phyloP scores from a whole-genome alignment of 2,797 vertebrate species.

The Anguilla pacifica region DNA sequence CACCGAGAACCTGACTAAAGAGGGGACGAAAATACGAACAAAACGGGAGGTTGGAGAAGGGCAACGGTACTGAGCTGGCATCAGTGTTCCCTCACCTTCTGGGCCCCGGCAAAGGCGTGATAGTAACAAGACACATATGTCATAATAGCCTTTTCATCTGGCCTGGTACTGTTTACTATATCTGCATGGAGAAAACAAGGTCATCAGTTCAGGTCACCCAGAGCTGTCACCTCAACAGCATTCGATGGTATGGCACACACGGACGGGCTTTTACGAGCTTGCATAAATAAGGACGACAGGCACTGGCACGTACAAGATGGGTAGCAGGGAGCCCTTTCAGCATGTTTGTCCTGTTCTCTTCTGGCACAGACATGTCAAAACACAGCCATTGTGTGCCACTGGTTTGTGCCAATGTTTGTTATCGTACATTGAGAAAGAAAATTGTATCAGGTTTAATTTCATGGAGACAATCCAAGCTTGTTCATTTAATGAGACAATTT shows the following conservation, averaged over 20 bases:
- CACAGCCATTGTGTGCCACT: not conserved
- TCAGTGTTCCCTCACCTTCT: constrained; percentile 63
- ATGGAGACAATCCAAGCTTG: not conserved
- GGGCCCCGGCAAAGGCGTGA: constrained; percentile 65
- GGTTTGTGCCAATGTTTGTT: not conserved
- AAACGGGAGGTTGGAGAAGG: not conserved
- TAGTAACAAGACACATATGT: constrained; percentile 69
- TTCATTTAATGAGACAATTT: not conserved
- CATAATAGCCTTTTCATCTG: constrained; percentile 66
- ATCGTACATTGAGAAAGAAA: not conserved
- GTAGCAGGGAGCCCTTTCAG: not conserved
- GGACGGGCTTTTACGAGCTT: not conserved
- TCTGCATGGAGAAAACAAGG: constrained; percentile 66
- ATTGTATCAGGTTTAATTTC: not conserved
- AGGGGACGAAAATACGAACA: not conserved
- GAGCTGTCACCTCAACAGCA: constrained; percentile 2
- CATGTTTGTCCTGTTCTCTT: not conserved
- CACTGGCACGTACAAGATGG: not conserved
- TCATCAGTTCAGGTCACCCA: constrained; percentile 49
- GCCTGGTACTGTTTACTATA: constrained; percentile 64
- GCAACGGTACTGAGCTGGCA: not conserved
- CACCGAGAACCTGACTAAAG: not conserved
- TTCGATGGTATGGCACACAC: not conserved
- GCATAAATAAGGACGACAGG: constrained; percentile 19
- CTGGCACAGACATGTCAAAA: not conserved